phyloP scores from a whole-genome alignment of 1,140 invertebrate species.

The Leptopilina boulardi region DNA sequence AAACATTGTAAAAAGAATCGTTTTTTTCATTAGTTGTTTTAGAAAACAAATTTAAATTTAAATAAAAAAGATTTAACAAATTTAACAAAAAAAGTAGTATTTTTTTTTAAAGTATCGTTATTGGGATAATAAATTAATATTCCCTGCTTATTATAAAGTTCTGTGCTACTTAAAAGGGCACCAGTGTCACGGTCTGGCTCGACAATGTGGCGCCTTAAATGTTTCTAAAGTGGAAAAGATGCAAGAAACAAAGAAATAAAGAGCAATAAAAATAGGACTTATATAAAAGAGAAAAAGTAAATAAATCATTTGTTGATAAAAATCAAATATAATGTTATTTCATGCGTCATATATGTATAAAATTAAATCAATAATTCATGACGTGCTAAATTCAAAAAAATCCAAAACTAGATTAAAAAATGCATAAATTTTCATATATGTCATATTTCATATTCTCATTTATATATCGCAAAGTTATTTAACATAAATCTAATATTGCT shows the following conservation, averaged over 20 bases:
- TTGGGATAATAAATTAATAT: neutral
- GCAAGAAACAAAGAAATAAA: neutral
- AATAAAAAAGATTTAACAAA: no score
- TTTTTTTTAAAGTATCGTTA: neutral
- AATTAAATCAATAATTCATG: neutral
- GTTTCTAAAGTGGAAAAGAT: constrained; percentile 1
- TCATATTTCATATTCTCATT: neutral
- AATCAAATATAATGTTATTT: neutral
- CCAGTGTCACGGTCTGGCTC: constrained; percentile 8
- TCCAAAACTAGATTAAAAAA: neutral
- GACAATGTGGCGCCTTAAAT: constrained; percentile 12
- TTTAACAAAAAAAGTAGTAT: no score
- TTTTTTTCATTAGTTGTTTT: no score
- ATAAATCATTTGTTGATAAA: neutral
- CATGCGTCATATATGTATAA: neutral
- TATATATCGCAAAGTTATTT: no score
- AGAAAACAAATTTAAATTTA: no score
- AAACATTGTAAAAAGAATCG: no score
- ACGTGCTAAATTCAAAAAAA: neutral
- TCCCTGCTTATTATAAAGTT: neutral
- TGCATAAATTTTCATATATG: neutral
- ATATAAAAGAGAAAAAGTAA: neutral
- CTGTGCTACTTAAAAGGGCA: neutral
- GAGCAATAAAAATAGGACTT: neutral
- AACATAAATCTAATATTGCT: neutral